These are phyloP conservation scores for Sander lucioperca DNA, from an alignment of 2,113 vertebrate species.

Conservation along the genomic window DNA sequence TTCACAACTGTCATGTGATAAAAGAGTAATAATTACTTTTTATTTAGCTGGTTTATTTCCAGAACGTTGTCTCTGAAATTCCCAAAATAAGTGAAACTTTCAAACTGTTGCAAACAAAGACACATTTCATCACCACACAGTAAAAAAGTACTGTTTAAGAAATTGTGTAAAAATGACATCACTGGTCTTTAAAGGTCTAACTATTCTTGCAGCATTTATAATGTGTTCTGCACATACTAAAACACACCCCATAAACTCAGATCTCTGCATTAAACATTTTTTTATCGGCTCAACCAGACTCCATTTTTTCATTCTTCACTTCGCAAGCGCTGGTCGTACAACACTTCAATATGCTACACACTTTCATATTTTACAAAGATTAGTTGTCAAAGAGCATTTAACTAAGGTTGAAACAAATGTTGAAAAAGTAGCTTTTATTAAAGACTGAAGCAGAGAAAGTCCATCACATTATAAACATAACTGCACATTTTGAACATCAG, in stretches of 20 bases:
- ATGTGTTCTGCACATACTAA: background rate
- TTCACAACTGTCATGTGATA: background rate
- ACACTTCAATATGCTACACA: background rate
- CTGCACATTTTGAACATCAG: background rate
- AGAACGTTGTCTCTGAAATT: background rate
- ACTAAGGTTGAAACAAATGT: background rate
- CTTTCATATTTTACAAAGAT: constrained; percentile 5
- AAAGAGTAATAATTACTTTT: background rate
- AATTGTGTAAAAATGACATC: background rate
- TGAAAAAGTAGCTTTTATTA: background rate
- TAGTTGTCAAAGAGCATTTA: constrained; percentile 23
- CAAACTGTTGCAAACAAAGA: background rate
- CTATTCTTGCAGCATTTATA: background rate
- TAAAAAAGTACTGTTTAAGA: background rate
- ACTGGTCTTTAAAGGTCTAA: background rate
- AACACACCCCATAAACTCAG: background rate
- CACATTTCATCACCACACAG: background rate
- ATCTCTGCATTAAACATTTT: background rate
- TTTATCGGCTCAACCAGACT: constrained; percentile 1
- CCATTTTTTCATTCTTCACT: constrained; percentile 13
- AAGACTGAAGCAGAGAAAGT: constrained; percentile 1
- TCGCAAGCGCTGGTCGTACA: background rate
- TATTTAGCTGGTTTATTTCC: background rate
- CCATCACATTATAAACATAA: background rate
- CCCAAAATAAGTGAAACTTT: background rate